Base-by-base conservation (phyloP, 2,888 invertebrate genomes). In the Drosophila nr. perissopoda region DNA sequence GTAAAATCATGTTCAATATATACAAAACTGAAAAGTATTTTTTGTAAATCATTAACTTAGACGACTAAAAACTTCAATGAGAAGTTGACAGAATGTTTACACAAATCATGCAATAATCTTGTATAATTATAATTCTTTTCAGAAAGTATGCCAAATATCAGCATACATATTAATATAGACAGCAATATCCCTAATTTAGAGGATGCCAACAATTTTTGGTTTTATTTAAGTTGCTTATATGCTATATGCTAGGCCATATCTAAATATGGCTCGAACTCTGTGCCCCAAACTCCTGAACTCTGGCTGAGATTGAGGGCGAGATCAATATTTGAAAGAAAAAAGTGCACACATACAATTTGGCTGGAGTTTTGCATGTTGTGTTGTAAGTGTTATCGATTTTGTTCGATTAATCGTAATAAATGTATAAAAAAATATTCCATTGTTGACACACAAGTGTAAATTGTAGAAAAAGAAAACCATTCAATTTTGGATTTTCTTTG, bases 381-480 rank as follows among this genome's bases (percentile, higher is more conserved):
- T 53, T 62, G 49, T 18, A 61, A 75, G 25, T 63, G 53, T 46
- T 59, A 46, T 53, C 70, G 63, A 51, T 38, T 58, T 29, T 40
- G 13, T 46, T 54, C 70, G 54, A 59, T 58, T n/a, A 13, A 11
- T 51, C 49, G 53, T 69, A 57, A 68, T 67, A 58, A 51, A 58
- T 63, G 25, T 69, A 57, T 38, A 78, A 57, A 57, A 60, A 40
- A 57, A 33, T 31, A 48, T 42, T 65, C 13, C 33, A 74, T 49
- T 58, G 40, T 48, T 79, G 59, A 54, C 56, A 76, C 65, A 79
- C 36, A 68, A 49, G 40, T 61, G 60, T 52, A 57, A 78, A 53
- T 64, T 63, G 61, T 27, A 36, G 2, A 31, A 42, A 57, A 18
- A 21, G 18, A n/a, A 51, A 65, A 64, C 40, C 48, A 13, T 36